phyloP scores from a whole-genome alignment of 2,797 vertebrate genomes.

The Schizopygopsis malacanthus region DNA sequence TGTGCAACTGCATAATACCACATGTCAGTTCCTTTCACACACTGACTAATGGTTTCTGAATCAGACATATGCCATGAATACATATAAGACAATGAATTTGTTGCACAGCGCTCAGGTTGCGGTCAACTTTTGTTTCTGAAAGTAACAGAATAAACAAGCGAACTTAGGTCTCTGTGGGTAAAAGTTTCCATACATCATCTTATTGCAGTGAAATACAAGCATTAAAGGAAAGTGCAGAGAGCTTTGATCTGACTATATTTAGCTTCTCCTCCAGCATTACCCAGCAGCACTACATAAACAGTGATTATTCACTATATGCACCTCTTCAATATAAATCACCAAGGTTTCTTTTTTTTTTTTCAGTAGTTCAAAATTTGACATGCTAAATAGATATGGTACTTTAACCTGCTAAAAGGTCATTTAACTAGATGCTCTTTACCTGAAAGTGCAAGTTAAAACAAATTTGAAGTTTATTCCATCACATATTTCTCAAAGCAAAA shows the following conservation, averaged over 20 bases:
- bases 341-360: not conserved
- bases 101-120: not conserved
- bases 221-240: not conserved
- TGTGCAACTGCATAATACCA: not conserved
- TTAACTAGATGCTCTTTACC: not conserved
- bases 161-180: not conserved
- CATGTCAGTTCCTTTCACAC: not conserved
- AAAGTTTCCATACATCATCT: slow-evolving; percentile 27
- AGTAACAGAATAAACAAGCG: slow-evolving; percentile 1
- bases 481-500: not conserved
- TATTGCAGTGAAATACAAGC: not conserved
- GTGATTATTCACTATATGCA: not conserved
- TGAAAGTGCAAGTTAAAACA: not conserved
- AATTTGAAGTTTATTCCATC: not conserved
- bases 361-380: not conserved
- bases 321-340: not conserved
- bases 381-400: not conserved
- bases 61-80: not conserved
- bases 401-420: not conserved
- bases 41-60: not conserved
- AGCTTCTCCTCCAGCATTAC: not conserved
- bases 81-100: not conserved
- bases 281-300: not conserved
- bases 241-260: not conserved
- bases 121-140: slow-evolving; percentile 18